Base-by-base conservation (phyloP, 2,888 invertebrate genomes). In the Zeuzera pyrina region DNA sequence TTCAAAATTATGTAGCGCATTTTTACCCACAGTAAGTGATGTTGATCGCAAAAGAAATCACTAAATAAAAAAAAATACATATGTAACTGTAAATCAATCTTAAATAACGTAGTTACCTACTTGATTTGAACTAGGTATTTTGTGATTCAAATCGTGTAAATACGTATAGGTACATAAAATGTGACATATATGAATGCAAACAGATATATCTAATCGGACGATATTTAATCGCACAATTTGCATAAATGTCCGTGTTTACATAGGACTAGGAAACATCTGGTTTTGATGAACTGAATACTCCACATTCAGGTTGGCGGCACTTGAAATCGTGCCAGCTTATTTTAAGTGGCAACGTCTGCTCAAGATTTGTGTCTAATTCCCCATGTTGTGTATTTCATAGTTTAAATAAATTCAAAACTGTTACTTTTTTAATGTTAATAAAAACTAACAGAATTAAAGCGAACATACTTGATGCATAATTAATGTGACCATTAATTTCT, bases 261-360 rank as follows among this genome's bases (percentile, higher is more conserved):
- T 62, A 66, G 66, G 58, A 61, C 65, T 66, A 48, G 52, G 65
- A 56, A 77, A 67, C 78, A 78, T 78, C 78, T 79, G 81, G 66
- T 71, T 73, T 68, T 78, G 76, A 83, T 77, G 74, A 72, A 72
- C 78, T 74, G 73, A 79, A 81, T 77, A 76, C 67, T 76, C 70
- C 62, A 62, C 64, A 74, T 76, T 73, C 70, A 72, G 74, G 77
- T 77, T 76, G 69, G 68, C 59, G 63, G 66, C 69, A 69, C 70
- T 83, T 79, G 79, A 79, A 76, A 67, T 62, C 72, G 69, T 81
- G 79, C 79, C 81, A 83, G 76, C 65, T 76, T 79, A 79, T 81
- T 81, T 79, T 72, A 78, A 81, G 76, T 77, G 73, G 69, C 68
- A 67, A 72, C 67, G 69, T 67, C 76, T 76, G 77, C 59, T 68